phyloP scores from a whole-genome alignment of 2,113 vertebrate genomes.

The Apus apus region DNA sequence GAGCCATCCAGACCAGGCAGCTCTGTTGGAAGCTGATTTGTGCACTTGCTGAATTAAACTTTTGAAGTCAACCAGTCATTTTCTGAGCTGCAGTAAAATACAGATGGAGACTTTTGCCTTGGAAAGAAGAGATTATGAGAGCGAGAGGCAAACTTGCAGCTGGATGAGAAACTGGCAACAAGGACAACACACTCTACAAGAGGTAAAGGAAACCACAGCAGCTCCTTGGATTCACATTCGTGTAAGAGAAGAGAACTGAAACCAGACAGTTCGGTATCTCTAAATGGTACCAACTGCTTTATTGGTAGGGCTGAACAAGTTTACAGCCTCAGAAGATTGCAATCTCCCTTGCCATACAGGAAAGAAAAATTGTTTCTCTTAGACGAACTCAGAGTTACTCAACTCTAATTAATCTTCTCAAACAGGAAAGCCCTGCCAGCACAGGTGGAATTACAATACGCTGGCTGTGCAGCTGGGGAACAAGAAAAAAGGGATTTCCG shows the following conservation, averaged over 20 bases:
- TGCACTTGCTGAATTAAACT: neutral
- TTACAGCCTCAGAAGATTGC: neutral
- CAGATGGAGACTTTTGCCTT: neutral
- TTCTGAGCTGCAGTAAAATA: neutral
- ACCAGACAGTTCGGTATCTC: neutral
- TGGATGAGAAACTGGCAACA: neutral
- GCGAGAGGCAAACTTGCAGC: neutral
- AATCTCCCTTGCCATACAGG: neutral
- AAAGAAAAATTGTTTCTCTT: conserved; percentile 40
- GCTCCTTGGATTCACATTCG: neutral
- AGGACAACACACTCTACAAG: neutral
- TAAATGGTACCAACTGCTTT: neutral
- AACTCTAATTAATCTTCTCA: conserved; percentile 50
- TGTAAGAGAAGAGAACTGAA: neutral
- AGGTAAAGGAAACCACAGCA: neutral
- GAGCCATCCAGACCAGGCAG: neutral
- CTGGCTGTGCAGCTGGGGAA: conserved; percentile 24
- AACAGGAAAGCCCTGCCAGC: conserved; percentile 49
- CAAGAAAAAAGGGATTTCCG: conserved; percentile 13
- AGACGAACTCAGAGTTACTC: conserved; percentile 53
- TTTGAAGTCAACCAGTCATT: neutral
- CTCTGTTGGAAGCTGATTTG: neutral
- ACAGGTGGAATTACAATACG: conserved; percentile 23
- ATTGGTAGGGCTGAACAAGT: neutral
- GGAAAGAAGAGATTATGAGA: neutral